Evolutionary conservation across 1,140 invertebrate species (phyloP), one percentile per base, ranked within the genome.

Genomic region (Hyphantria cunea): DNA sequence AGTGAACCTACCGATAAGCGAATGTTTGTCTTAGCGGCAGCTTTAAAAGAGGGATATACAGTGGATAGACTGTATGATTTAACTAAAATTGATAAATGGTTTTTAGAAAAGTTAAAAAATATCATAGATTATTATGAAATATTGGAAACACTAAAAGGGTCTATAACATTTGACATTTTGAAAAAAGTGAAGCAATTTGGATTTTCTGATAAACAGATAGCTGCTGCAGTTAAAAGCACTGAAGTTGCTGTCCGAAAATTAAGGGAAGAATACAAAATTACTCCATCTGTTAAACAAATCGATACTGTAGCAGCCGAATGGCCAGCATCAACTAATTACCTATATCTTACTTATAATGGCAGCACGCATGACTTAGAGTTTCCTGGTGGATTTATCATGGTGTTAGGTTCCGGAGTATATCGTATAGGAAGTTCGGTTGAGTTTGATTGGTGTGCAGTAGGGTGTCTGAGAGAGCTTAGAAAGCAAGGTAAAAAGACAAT

Each of bases 261-360:
- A 61, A 89, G 96, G 45, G 93, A 95, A 76, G 95, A 97, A 78
- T 92, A 89, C 61, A 92, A 94, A 67, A 94, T 99, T 25, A 93
- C 90, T 11, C 99, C 99, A 0, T 96, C 93, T 86, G 96, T 99
- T 0, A 99, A 99, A 90, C 98, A 99, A 92, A 99, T 99, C 69
- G 99, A 99, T 91, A 99, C 99, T 0, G 98, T 99, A 2, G 98
- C 99, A 34, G 99, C 98, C 0, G 99, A 99, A 90, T 99, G 98
- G 98, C 99, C 99, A 0, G 98, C 98, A 0, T 94, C 93, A 7
- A 99, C 99, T 0, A 99, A 99, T 90, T 99, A 99, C 83, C 92
- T 99, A 0, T 99, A 99, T 80, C 77, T 99, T 2, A 99, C 98
- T 0, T 99, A 99, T 87, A 99, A 98, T 88, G 98, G 95, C 0